Evolutionary conservation across 2,113 vertebrate species (phyloP).

Genomic region (Microcebus lehilahytsara): DNA sequence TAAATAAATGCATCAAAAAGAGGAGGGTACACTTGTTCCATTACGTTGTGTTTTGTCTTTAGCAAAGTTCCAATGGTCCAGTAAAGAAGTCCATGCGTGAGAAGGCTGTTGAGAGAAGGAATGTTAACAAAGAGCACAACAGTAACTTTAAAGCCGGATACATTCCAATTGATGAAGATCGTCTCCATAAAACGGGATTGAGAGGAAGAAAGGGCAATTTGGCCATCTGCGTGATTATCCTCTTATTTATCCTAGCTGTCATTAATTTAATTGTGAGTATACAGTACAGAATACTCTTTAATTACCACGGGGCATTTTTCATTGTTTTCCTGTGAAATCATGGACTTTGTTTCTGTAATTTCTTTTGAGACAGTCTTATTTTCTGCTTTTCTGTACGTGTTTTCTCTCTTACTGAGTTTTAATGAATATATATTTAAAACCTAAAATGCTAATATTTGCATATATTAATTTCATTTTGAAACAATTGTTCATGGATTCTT

Average conservation of each 20-base stretch:
- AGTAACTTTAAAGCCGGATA: slow-evolving; percentile 99
- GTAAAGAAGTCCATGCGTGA: slow-evolving; percentile 98
- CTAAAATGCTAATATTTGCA: background rate
- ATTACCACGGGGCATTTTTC: background rate
- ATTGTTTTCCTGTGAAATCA: background rate
- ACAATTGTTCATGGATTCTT: background rate
- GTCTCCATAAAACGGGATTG: slow-evolving; percentile 96
- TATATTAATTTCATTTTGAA: slow-evolving; percentile 5
- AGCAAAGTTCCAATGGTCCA: slow-evolving; percentile 96
- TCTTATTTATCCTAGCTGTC: slow-evolving; percentile 96
- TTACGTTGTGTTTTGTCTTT: background rate
- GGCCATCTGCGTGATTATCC: slow-evolving; percentile 94
- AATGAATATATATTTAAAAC: background rate
- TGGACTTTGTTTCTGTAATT: background rate
- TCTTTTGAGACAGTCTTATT: background rate
- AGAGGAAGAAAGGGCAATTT: slow-evolving; percentile 96
- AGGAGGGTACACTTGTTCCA: background rate
- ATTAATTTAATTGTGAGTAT: slow-evolving; percentile 96
- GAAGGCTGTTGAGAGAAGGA: slow-evolving; percentile 96
- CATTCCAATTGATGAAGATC: slow-evolving; percentile 97
- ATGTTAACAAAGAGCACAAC: slow-evolving; percentile 96
- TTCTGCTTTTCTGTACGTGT: background rate
- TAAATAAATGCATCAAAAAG: background rate
- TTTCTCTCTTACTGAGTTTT: background rate
- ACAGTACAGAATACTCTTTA: background rate